Evolutionary conservation across 2,113 vertebrate genomes (phyloP).

Genomic region (Lethenteron camtschaticum): DNA sequence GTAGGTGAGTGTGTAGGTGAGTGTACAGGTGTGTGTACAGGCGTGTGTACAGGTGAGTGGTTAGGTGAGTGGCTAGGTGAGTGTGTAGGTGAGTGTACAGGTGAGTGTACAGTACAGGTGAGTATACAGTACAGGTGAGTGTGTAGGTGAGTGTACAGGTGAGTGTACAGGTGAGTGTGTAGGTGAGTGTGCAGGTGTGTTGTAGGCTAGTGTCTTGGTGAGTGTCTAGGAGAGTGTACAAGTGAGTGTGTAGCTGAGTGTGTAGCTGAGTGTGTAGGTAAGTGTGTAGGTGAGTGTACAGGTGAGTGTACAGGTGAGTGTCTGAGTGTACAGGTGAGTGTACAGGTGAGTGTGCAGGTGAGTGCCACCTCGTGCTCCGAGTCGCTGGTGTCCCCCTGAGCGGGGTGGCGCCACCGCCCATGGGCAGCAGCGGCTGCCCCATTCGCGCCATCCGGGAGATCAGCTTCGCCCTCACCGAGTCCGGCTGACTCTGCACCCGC

Average conservation of each 20-base stretch:
- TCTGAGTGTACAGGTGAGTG: neutral
- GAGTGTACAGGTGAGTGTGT: neutral
- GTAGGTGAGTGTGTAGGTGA: no score
- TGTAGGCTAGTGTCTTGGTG: no score
- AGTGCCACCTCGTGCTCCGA: conserved; percentile 53
- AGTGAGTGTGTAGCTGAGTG: no score
- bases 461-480: conserved; percentile 68
- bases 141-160: neutral
- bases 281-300: no score
- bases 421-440: conserved; percentile 90
- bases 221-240: no score
- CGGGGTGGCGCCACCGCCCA: conserved; percentile 30
- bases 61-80: no score
- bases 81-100: no score
- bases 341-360: neutral
- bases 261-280: no score
- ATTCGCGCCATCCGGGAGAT: conserved; percentile 96
- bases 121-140: neutral
- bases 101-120: no score
- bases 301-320: no score
- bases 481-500: conserved; percentile 19
- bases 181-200: neutral
- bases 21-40: no score
- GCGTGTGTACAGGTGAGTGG: no score
- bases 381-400: conserved; percentile 66